Evolutionary conservation across 2,797 vertebrate species (phyloP).

Genomic region (Falco cherrug): DNA sequence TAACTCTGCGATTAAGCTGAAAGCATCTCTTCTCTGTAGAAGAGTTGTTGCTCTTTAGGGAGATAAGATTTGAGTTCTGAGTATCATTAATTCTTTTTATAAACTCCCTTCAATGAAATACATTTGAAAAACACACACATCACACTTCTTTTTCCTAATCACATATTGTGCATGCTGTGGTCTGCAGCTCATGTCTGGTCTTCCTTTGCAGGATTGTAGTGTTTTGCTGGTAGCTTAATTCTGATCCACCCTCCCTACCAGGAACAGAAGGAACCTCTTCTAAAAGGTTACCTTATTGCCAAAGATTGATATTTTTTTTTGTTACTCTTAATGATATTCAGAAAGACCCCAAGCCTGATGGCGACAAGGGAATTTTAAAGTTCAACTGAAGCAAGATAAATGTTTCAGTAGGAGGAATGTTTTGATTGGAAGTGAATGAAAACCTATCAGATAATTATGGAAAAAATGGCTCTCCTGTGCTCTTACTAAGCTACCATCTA

Average conservation of each 20-base stretch:
- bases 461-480: background rate
- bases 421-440: background rate
- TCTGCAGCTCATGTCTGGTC: background rate
- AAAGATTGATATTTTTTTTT: background rate
- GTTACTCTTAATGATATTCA: background rate
- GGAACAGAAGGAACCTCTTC: background rate
- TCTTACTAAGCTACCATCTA: background rate
- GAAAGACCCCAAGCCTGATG: background rate
- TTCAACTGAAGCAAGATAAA: background rate
- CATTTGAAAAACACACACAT: background rate
- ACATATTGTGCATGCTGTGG: background rate
- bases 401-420: background rate
- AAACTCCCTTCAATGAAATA: background rate
- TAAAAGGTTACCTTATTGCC: background rate
- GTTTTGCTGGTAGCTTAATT: background rate
- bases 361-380: background rate
- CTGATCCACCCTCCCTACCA: background rate
- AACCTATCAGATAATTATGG: background rate
- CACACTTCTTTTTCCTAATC: background rate
- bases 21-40: background rate
- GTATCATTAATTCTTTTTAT: background rate
- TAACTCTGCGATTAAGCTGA: background rate
- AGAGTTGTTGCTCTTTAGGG: background rate
- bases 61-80: background rate
- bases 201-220: background rate